A percentile compares a stretch with the other conserved stretches of the same genome.
Evolutionary conservation across 2,113 vertebrate species (phyloP).

Genomic region (Bubo scandiacus): DNA sequence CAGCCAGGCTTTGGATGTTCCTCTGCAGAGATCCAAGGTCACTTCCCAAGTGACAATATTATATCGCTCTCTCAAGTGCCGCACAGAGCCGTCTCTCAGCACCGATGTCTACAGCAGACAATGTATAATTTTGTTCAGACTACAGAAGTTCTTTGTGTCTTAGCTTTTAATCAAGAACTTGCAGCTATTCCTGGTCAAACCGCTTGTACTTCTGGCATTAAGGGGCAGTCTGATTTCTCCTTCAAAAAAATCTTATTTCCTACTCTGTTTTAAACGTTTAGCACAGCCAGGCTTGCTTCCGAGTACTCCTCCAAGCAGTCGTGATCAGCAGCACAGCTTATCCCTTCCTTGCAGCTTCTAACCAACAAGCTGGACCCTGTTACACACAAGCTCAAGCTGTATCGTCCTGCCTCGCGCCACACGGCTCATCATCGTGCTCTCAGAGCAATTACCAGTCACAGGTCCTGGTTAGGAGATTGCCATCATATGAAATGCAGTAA

Average conservation of each 20-base stretch:
- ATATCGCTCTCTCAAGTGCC: not conserved
- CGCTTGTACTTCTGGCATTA: not conserved
- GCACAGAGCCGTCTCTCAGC: not conserved
- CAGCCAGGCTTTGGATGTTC: not conserved
- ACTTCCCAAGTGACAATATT: not conserved
- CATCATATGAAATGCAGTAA: not conserved
- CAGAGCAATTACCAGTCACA: not conserved
- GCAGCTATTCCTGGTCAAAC: slow-evolving; percentile 33
- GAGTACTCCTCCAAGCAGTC: not conserved
- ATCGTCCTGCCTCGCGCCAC: not conserved
- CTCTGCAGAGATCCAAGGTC: not conserved
- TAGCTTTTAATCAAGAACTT: slow-evolving; percentile 11
- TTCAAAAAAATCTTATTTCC: not conserved
- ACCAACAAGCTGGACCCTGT: not conserved
- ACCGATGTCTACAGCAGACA: not conserved
- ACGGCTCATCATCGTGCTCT: not conserved
- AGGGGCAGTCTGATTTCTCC: not conserved
- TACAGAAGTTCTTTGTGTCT: slow-evolving; percentile 21
- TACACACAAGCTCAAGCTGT: not conserved
- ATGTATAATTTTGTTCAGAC: not conserved
- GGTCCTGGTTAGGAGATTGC: not conserved
- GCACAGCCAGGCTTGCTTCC: not conserved
- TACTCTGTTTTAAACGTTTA: not conserved
- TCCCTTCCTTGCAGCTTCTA: not conserved
- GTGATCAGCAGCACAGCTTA: not conserved